These are phyloP conservation scores for Junonia oenone DNA, from an alignment of 2,888 invertebrate genomes.

Conservation along the genomic window DNA sequence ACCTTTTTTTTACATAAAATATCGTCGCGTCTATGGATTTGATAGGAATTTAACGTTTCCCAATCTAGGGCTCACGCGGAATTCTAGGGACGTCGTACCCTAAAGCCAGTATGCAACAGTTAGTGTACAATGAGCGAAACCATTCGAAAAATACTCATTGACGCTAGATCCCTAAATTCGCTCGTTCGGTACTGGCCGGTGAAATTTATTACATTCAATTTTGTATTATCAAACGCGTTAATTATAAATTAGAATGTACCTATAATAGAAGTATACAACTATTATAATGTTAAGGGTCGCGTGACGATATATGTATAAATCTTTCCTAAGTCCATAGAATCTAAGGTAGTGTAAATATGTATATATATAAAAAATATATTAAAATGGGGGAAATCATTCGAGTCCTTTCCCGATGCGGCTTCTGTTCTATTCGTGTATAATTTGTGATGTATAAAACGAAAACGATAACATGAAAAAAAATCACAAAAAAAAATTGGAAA, in stretches of 20 bases:
- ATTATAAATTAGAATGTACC: conserved; percentile 14
- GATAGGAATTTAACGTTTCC: conserved; percentile 11
- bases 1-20: no score
- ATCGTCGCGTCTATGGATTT: conserved; percentile 4
- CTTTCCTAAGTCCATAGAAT: conserved; percentile 47
- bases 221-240: conserved; percentile 10
- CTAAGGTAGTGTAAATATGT: conserved; percentile 65
- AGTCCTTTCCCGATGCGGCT: conserved; percentile 55
- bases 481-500: conserved; percentile 53
- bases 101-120: not conserved
- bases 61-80: conserved; percentile 1
- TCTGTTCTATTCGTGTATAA: conserved; percentile 52
- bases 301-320: conserved; percentile 36
- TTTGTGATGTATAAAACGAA: conserved; percentile 59
- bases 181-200: conserved; percentile 3
- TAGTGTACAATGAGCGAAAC: conserved; percentile 6
- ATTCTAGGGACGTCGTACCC: conserved; percentile 5
- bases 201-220: conserved; percentile 10
- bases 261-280: conserved; percentile 16
- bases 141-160: not conserved
- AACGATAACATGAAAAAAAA: conserved; percentile 30
- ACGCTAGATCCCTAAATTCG: not conserved
- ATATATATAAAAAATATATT: conserved; percentile 38
- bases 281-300: conserved; percentile 13
- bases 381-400: conserved; percentile 37